These are phyloP conservation scores for Chamaea fasciata DNA, from an alignment of 2,113 vertebrate species.

Conservation along the genomic window DNA sequence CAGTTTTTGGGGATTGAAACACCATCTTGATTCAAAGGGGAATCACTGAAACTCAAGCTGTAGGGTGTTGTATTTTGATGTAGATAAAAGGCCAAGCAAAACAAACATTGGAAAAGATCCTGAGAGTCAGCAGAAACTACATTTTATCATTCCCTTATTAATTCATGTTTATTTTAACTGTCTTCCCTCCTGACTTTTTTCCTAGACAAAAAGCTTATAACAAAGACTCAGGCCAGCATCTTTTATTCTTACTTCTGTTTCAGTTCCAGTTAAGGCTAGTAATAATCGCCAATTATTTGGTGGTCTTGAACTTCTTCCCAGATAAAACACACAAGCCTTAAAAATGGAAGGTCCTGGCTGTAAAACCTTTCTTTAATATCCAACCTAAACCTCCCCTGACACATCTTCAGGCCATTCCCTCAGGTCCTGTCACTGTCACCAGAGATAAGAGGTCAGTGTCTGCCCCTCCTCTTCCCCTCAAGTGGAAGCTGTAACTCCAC, in stretches of 20 bases:
- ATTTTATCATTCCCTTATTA: neutral
- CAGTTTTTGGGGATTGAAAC: neutral
- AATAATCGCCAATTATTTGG: neutral
- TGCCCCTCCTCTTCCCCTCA: neutral
- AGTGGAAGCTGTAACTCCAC: accelerated
- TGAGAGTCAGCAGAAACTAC: constrained; percentile 34
- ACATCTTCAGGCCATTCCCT: neutral
- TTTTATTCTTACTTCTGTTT: neutral
- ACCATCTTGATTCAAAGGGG: neutral
- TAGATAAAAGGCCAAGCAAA: constrained; percentile 34
- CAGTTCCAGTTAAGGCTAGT: neutral
- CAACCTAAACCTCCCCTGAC: neutral
- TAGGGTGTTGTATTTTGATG: neutral
- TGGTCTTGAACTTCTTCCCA: neutral
- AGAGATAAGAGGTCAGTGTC: neutral
- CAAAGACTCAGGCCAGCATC: neutral
- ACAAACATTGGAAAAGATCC: neutral
- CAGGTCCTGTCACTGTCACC: neutral
- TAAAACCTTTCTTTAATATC: neutral
- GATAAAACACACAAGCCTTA: neutral
- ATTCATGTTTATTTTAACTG: constrained; percentile 15
- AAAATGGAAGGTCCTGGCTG: neutral
- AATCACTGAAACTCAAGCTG: neutral
- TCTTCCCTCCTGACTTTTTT: neutral
- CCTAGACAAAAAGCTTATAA: neutral